phyloP scores from a whole-genome alignment of 1,140 invertebrate genomes.

The Steinernema feltiae region DNA sequence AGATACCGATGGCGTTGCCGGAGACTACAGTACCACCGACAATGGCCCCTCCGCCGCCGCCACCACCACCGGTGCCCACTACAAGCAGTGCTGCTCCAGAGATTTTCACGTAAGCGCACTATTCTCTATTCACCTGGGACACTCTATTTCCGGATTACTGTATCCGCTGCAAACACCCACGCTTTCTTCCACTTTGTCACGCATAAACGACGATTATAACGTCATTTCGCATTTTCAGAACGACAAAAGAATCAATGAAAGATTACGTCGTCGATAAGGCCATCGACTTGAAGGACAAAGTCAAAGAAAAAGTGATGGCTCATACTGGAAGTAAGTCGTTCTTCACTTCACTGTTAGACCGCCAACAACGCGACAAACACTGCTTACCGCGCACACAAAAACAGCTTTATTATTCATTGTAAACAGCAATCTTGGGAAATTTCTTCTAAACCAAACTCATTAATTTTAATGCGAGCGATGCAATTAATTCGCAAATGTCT shows the following conservation, averaged over 20 bases:
- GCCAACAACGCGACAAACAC: no score
- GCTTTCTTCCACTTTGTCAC: constrained; percentile 19
- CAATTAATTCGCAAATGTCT: not conserved
- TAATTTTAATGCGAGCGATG: no score
- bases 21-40: constrained; percentile 18
- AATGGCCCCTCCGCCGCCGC: not conserved
- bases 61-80: not conserved
- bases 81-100: constrained; percentile 1
- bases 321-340: constrained; percentile 51
- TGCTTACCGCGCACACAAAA: no score
- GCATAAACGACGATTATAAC: not conserved
- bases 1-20: constrained; percentile 20
- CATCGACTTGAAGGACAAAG: constrained; percentile 41
- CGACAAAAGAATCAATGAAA: constrained; percentile 43
- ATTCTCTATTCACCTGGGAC: not conserved
- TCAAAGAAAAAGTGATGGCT: constrained; percentile 50
- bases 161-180: no score
- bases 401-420: not conserved
- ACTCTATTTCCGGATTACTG: no score
- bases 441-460: not conserved
- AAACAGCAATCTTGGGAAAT: not conserved
- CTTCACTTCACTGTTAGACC: no score
- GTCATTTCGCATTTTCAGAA: constrained; percentile 20
- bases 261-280: constrained; percentile 47
- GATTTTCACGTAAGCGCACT: constrained; percentile 13